phyloP scores from a whole-genome alignment of 1,140 invertebrate species.

The Bombus superbus region DNA sequence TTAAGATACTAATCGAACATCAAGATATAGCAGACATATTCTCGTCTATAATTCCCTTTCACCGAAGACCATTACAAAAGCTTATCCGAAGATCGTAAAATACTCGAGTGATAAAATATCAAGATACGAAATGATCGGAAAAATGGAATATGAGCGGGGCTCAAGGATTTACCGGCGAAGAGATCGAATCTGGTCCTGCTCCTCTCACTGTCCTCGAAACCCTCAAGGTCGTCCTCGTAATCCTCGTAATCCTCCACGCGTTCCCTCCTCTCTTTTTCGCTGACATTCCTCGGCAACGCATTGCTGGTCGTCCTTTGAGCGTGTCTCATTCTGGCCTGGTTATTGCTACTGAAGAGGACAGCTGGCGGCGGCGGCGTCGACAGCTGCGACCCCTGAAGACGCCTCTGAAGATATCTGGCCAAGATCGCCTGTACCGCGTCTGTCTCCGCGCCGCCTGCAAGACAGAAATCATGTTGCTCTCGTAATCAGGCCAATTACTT shows the following conservation, averaged over 20 bases:
- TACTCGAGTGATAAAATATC: not conserved
- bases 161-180: conserved; percentile 65
- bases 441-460: conserved; percentile 72
- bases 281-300: conserved; percentile 50
- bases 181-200: conserved; percentile 75
- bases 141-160: not conserved
- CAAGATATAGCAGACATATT: not conserved
- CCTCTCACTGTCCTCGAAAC: conserved; percentile 74
- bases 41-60: not conserved
- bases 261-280: conserved; percentile 58
- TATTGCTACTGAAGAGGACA: conserved; percentile 70
- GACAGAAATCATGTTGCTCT: conserved; percentile 72
- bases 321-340: conserved; percentile 59
- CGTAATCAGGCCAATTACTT: conserved; percentile 34
- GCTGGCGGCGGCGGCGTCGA: conserved; percentile 74
- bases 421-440: conserved; percentile 74
- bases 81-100: not conserved
- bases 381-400: conserved; percentile 71
- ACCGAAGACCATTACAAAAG: not conserved
- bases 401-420: conserved; percentile 74
- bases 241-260: conserved; percentile 72
- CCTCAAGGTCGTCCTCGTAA: conserved; percentile 75
- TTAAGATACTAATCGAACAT: not conserved
- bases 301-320: conserved; percentile 52
- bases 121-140: not conserved